phyloP scores from a whole-genome alignment of 2,888 invertebrate species.

The Philhelius pedissequus region DNA sequence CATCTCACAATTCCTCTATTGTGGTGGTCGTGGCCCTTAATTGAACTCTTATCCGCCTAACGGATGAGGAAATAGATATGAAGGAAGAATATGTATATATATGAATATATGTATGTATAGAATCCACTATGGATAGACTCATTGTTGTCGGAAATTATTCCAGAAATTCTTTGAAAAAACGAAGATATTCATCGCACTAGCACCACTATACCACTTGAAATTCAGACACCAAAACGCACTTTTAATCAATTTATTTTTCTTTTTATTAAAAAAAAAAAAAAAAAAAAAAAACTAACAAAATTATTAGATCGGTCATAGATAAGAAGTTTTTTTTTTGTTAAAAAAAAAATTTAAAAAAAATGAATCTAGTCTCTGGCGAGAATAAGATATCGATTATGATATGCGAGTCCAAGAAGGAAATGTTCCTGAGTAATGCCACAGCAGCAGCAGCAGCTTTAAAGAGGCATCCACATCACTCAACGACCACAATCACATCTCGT shows the following conservation, averaged over 20 bases:
- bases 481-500: slow-evolving; percentile 34
- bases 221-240: slow-evolving; percentile 20
- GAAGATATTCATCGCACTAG: slow-evolving; percentile 22
- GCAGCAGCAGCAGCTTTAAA: slow-evolving; percentile 33
- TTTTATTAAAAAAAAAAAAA: not conserved
- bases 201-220: slow-evolving; percentile 57
- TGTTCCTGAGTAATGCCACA: slow-evolving; percentile 59
- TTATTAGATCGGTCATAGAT: not conserved
- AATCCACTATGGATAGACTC: slow-evolving; percentile 8
- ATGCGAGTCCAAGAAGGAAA: slow-evolving; percentile 69
- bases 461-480: slow-evolving; percentile 39
- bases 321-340: not conserved
- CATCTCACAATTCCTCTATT: not conserved
- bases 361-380: slow-evolving; percentile 68
- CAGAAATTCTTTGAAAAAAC: not conserved
- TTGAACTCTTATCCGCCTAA: slow-evolving; percentile 18
- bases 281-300: too few species aligned
- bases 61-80: not conserved
- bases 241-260: slow-evolving; percentile 9
- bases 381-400: slow-evolving; percentile 70
- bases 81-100: not conserved
- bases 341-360: slow-evolving; percentile 31
- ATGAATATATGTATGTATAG: not conserved
- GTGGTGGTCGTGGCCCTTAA: slow-evolving; percentile 16
- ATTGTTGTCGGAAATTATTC: slow-evolving; percentile 33